phyloP scores from a whole-genome alignment of 2,888 invertebrate genomes.

The Teleiodes luculella region DNA sequence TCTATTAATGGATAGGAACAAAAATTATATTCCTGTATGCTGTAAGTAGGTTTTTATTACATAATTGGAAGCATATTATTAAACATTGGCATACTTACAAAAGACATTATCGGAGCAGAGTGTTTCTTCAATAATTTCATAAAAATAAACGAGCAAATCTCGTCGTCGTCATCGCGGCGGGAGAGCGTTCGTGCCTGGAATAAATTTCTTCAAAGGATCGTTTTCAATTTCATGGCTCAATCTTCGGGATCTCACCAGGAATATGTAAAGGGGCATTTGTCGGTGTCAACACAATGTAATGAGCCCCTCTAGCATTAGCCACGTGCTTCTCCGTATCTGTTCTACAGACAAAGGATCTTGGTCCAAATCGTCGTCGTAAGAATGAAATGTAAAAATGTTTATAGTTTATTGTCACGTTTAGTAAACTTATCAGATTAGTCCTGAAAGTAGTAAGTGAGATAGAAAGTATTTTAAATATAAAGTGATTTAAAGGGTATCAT shows the following conservation, averaged over 20 bases:
- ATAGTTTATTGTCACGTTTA: no score
- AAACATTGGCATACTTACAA: background rate
- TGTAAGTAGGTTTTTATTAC: background rate
- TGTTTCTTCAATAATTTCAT: slow-evolving; percentile 74
- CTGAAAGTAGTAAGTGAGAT: no score
- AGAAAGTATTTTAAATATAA: no score
- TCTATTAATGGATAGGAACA: slow-evolving; percentile 10
- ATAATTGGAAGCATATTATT: background rate
- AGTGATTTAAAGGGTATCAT: no score
- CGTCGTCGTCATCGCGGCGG: slow-evolving; percentile 67
- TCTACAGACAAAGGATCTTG: slow-evolving; percentile 12
- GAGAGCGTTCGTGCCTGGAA: slow-evolving; percentile 74
- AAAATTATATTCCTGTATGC: background rate
- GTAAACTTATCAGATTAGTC: no score
- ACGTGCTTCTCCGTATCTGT: slow-evolving; percentile 55
- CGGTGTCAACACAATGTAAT: slow-evolving; percentile 76
- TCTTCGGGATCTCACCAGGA: slow-evolving; percentile 75
- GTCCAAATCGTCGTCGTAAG: no score
- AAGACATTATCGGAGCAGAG: slow-evolving; percentile 49
- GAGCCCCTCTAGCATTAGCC: slow-evolving; percentile 67
- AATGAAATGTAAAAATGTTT: no score
- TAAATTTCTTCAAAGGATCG: slow-evolving; percentile 77
- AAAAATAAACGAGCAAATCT: slow-evolving; percentile 78
- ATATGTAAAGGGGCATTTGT: slow-evolving; percentile 77
- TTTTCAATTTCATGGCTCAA: slow-evolving; percentile 79